These are phyloP conservation scores for Melanotus villosus DNA, from an alignment of 2,888 invertebrate genomes.

Conservation along the genomic window DNA sequence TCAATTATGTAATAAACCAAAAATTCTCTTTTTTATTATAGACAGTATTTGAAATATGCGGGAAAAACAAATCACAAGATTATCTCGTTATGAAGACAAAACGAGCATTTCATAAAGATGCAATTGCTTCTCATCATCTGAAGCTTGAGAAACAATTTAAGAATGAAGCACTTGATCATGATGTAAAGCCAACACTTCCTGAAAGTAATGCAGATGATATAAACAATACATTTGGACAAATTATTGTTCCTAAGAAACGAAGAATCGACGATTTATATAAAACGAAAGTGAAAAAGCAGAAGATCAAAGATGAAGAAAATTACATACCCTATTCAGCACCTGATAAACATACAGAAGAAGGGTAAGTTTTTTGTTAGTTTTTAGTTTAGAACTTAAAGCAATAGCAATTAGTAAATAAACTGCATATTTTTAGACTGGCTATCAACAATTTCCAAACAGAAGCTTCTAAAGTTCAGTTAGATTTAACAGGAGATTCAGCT, in stretches of 20 bases:
- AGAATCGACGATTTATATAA: conserved; percentile 73
- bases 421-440: conserved; percentile 78
- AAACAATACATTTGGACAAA: conserved; percentile 72
- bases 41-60: conserved; percentile 95
- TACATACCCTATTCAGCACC: conserved; percentile 89
- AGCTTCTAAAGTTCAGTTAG: conserved; percentile 84
- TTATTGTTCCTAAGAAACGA: conserved; percentile 72
- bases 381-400: too few species aligned
- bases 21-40: conserved; percentile 67
- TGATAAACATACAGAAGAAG: conserved; percentile 88
- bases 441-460: conserved; percentile 86
- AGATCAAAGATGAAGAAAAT: conserved; percentile 81
- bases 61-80: conserved; percentile 83
- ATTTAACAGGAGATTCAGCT: conserved; percentile 87
- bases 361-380: conserved; percentile 72
- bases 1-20: too few species aligned
- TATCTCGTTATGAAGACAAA: conserved; percentile 91
- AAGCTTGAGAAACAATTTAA: conserved; percentile 64
- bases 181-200: conserved; percentile 60
- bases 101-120: conserved; percentile 79
- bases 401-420: too few species aligned
- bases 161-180: conserved; percentile 49
- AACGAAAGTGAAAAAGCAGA: conserved; percentile 72
- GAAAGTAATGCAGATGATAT: conserved; percentile 72
- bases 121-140: conserved; percentile 69